These are phyloP conservation scores for Phrynocephalus guinanensis DNA, from an alignment of 2,797 vertebrate species.

Conservation along the genomic window DNA sequence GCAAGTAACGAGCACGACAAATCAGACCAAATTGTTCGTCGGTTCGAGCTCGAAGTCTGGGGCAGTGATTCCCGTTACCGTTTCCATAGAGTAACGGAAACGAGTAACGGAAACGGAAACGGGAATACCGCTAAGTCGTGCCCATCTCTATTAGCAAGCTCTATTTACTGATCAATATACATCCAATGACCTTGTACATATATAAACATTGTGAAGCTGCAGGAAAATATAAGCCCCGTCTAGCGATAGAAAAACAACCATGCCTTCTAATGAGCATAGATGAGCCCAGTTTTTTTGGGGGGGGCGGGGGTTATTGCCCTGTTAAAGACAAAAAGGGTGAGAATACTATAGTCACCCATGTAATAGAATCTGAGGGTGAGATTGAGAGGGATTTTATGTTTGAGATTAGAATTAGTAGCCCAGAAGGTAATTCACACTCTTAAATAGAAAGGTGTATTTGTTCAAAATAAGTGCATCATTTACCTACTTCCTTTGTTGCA, in stretches of 20 bases:
- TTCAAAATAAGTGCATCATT: not conserved
- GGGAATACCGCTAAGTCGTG: too few relatives aligned
- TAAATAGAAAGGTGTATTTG: not conserved
- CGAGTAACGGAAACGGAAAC: too few relatives aligned
- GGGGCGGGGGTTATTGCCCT: not conserved
- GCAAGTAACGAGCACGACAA: too few relatives aligned
- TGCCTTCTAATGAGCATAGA: not conserved
- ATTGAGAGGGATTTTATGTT: not conserved
- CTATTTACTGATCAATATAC: conserved; percentile 39
- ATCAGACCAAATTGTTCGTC: too few relatives aligned
- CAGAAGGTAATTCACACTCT: not conserved
- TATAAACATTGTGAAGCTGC: not conserved
- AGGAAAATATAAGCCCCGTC: conserved; percentile 20
- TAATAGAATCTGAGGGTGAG: not conserved
- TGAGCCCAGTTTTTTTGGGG: not conserved
- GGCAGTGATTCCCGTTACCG: too few relatives aligned
- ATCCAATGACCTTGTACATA: conserved; percentile 42
- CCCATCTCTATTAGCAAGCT: not conserved
- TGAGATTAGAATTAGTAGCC: not conserved
- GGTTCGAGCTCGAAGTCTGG: too few relatives aligned
- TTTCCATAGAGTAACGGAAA: too few relatives aligned
- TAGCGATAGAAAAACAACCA: conserved; percentile 6
- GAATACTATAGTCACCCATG: not conserved
- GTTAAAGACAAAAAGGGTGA: not conserved
- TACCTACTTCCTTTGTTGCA: not conserved